Evolutionary conservation across 2,888 invertebrate genomes (phyloP), one percentile per base, ranked within the genome.

Genomic region (Carpatolechia fugitivella): DNA sequence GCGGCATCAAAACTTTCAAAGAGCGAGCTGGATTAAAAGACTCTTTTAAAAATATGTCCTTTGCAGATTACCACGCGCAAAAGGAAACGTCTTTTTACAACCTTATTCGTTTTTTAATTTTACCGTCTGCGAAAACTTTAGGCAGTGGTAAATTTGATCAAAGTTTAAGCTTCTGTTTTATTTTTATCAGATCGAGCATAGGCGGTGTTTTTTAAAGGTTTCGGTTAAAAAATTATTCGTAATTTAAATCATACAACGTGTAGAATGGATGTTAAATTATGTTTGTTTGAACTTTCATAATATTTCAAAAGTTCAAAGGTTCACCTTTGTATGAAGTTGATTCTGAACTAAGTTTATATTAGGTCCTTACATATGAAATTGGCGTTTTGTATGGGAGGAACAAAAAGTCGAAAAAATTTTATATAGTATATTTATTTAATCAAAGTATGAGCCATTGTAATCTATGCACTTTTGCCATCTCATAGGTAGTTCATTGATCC

Each of bases 41-140:
- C 64, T 66, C 66, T 68, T 72, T 74, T 70, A 60, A 72, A 76
- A 79, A 78, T 72, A 72, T 76, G 72, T 77, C 76, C 66, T 66
- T 70, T 68, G 65, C 64, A 64, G 68, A 72, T 69, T 66, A 72
- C 65, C 58, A 60, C 59, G 31, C 58, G 60, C 52, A 62, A 65
- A 64, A 60, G 64, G 63, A 71, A 56, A 64, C 63, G 53, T 61
- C 57, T 55, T 56, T 56, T 56, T 14, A 29, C 13, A 47, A 8
- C 24, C 24, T 24, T 29, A n/a, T 46, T 56, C 53, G 58, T 52
- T 51, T 52, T 59, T 54, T 60, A 59, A 55, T 54, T 55, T 58
- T 40, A 36, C 7, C 50, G 52, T 50, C 56, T 36, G 55, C 47
- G 54, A 41, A 47, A 50, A 61, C 57, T 63, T 60, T 59, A 35